Base-by-base conservation (phyloP, 2,797 vertebrate species). In the Zenarchopterus dispar region DNA sequence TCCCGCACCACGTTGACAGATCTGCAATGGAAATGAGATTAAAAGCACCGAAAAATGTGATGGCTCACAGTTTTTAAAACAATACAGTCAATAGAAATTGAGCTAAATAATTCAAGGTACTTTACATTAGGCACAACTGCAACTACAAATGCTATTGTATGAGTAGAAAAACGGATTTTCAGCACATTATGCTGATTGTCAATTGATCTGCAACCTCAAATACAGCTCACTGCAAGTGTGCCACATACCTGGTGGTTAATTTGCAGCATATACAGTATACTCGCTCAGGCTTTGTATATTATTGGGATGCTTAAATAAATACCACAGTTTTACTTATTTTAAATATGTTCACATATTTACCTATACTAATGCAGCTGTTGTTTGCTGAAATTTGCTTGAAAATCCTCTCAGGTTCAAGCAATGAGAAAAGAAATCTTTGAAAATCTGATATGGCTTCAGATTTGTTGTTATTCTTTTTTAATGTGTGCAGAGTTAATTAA, bases 1-100 rank as follows among this genome's bases (percentile, higher is more conserved):
- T 10, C 33, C 33, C 21, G 48, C 42, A 53, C 21, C 64, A 60
- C 42, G 19, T 41, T 33, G 53, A 60, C 2, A 49, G 45, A 78
- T 65, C 26, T 59, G 17, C 59, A 48, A 70, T 75, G 58, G 41
- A 71, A 79, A 71, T 45, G 3, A 59, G 21, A 67, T 49, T 49
- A 56, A 74, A 81, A 70, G 10, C 31, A 62, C 41, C 44, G 44
- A 75, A 62, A 58, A 73, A 61, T 59, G 44, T 3, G 45, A 77
- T 22, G 18, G 54, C 45, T 45, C 43, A 41, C 22, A 52, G 33
- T 33, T 78, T 63, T 53, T 55, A 55, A 75, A 44, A 62, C 36
- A 78, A 69, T 54, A 4, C 17, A 57, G 28, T 63, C 33, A 0
- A 75, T 58, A 69, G 28, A 66, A 65, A 44, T n/a, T 7, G 21